These are phyloP conservation scores for Stomatorhinus walkeri DNA, from an alignment of 2,797 vertebrate species.

Conservation along the genomic window DNA sequence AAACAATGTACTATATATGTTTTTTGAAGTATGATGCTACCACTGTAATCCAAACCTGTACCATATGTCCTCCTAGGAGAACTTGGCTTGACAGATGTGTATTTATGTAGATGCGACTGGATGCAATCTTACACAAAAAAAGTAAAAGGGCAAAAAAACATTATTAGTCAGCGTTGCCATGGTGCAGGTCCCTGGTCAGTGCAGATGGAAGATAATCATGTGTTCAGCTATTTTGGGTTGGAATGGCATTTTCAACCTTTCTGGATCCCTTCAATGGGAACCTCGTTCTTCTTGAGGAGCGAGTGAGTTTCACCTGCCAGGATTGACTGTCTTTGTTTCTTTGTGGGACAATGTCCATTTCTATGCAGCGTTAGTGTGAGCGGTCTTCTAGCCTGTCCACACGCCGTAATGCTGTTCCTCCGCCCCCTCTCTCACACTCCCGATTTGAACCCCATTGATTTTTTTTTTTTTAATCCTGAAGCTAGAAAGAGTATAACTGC, in stretches of 20 bases:
- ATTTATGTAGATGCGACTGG: neutral
- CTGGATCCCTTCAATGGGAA: neutral
- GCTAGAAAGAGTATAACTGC: neutral
- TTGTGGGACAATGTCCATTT: neutral
- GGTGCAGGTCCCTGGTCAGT: neutral
- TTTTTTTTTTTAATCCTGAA: neutral
- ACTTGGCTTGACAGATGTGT: neutral
- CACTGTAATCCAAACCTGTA: neutral
- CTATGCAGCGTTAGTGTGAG: neutral
- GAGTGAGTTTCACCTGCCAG: neutral
- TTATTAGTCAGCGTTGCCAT: conserved; percentile 5
- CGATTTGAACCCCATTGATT: conserved; percentile 2
- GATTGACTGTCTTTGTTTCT: neutral
- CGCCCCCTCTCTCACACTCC: neutral
- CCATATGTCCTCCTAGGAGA: neutral
- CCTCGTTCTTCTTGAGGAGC: neutral
- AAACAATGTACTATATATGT: neutral
- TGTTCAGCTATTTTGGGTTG: neutral
- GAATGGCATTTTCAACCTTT: neutral
- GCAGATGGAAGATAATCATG: neutral
- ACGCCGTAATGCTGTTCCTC: neutral
- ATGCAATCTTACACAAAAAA: neutral
- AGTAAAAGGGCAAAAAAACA: neutral
- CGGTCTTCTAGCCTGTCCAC: neutral
- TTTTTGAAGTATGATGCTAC: neutral